Evolutionary conservation across 1,140 invertebrate genomes (phyloP).

Genomic region (Drosophila equinoxialis): DNA sequence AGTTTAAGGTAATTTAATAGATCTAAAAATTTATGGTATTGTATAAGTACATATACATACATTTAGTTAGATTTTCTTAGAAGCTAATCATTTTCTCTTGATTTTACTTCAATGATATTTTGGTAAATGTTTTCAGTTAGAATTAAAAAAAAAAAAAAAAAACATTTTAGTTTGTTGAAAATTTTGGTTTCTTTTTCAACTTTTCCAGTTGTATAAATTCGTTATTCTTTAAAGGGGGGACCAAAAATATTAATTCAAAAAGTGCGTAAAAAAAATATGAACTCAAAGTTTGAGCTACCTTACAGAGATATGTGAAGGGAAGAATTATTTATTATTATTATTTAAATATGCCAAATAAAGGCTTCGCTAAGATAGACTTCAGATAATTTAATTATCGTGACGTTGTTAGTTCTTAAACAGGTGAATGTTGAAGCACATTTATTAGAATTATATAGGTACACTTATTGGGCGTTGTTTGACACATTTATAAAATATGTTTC

Average conservation of each 20-base stretch:
- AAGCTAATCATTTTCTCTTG: slow-evolving; percentile 60
- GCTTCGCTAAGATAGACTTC: slow-evolving; percentile 5
- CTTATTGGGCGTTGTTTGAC: slow-evolving; percentile 41
- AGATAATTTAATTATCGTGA: slow-evolving; percentile 4
- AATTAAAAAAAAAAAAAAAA: slow-evolving; percentile 46
- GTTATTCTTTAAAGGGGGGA: slow-evolving; percentile 41
- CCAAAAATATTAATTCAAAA: neutral
- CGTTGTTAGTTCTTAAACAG: neutral
- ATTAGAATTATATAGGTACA: slow-evolving; percentile 42
- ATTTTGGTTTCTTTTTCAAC: neutral
- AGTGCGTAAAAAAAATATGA: neutral
- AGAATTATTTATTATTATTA: neutral
- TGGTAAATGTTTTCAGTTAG: slow-evolving; percentile 21
- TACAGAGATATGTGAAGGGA: slow-evolving; percentile 12
- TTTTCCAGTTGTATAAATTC: slow-evolving; percentile 65
- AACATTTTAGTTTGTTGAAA: slow-evolving; percentile 40
- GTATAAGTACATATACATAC: slow-evolving; percentile 13
- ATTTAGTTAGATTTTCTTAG: slow-evolving; percentile 29
- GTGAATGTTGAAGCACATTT: slow-evolving; percentile 32
- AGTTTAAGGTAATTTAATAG: slow-evolving; percentile 48
- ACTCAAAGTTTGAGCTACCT: neutral
- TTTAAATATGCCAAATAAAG: slow-evolving; percentile 21
- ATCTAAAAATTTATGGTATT: slow-evolving; percentile 70
- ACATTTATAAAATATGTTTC: slow-evolving; percentile 75
- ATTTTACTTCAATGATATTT: slow-evolving; percentile 43